A percentile compares a stretch with the other conserved stretches of the same genome.
These are phyloP conservation scores for Volucella inflata DNA, from an alignment of 2,888 invertebrate genomes.

Conservation along the genomic window DNA sequence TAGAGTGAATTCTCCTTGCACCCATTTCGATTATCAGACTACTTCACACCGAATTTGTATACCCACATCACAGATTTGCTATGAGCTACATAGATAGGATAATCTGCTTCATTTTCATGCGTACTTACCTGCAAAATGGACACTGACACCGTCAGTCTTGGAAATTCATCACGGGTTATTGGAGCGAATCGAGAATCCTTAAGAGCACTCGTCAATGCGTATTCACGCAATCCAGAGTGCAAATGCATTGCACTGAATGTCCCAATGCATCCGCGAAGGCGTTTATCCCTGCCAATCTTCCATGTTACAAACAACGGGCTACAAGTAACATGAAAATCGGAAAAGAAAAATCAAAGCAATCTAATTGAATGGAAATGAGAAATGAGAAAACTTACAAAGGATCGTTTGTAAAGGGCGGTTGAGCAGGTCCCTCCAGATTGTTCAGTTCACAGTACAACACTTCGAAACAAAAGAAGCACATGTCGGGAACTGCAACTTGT, in stretches of 20 bases:
- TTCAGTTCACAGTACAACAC: slow-evolving; percentile 97
- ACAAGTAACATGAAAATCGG: slow-evolving; percentile 68
- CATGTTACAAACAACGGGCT: slow-evolving; percentile 99
- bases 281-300: slow-evolving; percentile 98
- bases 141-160: slow-evolving; percentile 96
- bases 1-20: too few species aligned
- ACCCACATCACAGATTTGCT: too few species aligned
- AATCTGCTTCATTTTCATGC: not conserved
- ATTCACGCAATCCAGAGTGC: slow-evolving; percentile 96
- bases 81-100: not conserved
- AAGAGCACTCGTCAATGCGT: slow-evolving; percentile 98
- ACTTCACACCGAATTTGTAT: too few species aligned
- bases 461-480: slow-evolving; percentile 99
- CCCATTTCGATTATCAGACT: too few species aligned
- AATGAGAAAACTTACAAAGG: slow-evolving; percentile 90
- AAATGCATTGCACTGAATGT: slow-evolving; percentile 98
- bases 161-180: slow-evolving; percentile 96
- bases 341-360: slow-evolving; percentile 26
- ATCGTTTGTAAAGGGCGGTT: slow-evolving; percentile 96
- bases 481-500: slow-evolving; percentile 93
- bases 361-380: slow-evolving; percentile 79
- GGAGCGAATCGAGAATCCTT: slow-evolving; percentile 98
- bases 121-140: slow-evolving; percentile 91
- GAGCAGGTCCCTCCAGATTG: slow-evolving; percentile 95
- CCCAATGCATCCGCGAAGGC: slow-evolving; percentile 98